Evolutionary conservation across 2,888 invertebrate species (phyloP).

Genomic region (Nephrotoma appendiculata): DNA sequence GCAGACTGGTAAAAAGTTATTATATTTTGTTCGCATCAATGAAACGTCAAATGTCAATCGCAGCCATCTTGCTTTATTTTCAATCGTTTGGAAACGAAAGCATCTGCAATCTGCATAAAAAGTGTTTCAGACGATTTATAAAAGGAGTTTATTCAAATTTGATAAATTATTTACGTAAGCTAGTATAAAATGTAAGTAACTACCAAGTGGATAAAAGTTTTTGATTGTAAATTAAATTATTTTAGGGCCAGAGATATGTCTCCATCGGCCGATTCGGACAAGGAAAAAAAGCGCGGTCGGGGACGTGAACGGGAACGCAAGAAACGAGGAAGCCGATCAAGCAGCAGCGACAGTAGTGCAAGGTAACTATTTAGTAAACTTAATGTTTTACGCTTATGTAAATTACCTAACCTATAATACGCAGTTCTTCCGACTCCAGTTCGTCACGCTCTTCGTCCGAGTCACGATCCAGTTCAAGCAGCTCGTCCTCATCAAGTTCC

Average conservation of each 20-base stretch:
- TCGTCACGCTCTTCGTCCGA: constrained; percentile 67
- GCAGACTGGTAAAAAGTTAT: background rate
- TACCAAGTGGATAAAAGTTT: background rate
- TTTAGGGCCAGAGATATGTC: constrained; percentile 61
- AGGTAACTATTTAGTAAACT: constrained; percentile 31
- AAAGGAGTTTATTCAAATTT: background rate
- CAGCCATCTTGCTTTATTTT: background rate
- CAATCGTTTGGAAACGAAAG: background rate
- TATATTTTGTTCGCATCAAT: background rate
- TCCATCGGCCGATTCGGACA: constrained; percentile 37
- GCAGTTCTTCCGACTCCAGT: constrained; percentile 64
- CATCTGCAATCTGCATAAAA: background rate
- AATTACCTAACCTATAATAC: background rate
- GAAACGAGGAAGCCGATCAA: constrained; percentile 50
- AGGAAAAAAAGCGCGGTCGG: constrained; percentile 13
- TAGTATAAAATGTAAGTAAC: background rate
- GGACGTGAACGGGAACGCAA: constrained; percentile 24
- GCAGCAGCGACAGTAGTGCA: constrained; percentile 67
- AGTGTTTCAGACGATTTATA: background rate
- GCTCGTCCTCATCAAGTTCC: constrained; percentile 36
- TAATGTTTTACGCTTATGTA: background rate
- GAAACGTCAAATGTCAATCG: background rate
- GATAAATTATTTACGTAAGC: background rate
- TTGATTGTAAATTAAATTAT: background rate
- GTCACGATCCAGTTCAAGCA: constrained; percentile 63